Evolutionary conservation across 92 coral and sea anemone species (phyloP), one percentile per base, ranked within the genome.

Genomic region (Pocillopora meandrina): DNA sequence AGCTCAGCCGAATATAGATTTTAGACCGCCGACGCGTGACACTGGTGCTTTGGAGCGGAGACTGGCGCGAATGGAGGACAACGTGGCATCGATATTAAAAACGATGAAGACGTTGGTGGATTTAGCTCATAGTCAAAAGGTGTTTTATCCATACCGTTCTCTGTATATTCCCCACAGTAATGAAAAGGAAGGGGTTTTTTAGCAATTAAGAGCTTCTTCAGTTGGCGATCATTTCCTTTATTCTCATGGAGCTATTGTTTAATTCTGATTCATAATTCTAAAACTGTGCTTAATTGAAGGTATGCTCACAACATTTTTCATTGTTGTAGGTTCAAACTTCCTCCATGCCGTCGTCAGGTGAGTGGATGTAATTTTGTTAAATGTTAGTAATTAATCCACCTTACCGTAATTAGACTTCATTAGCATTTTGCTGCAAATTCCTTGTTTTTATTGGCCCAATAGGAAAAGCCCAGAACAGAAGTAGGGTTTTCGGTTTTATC

Each of bases 41-140:
- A 2, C 56, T 2, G 90, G 78, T 56, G 74, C 78, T 31, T 59
- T 71, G 13, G 95, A 90, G 56, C 83, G 89, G 23, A 86, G 95
- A 83, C 81, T 94, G 65, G 93, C 85, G 12, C 88, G 95, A 64
- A 82, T 94, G 85, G 98, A 94, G 71, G 89, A 80, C 33, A 86
- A 92, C 84, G 71, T 94, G 64, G 75, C 87, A 19, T 59, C 87
- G 49, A 87, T 88, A 16, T 56, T 81, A 9, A 91, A 94, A 56
- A 84, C 91, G 55, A 78, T 94, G 80, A 82, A 82, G 80, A 87
- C 92, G 18, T 75, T 94, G 72, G 77, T 94, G 72, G 85, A 86
- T 31, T 33, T 94, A 11, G 91, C 92, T 58, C 84, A 92, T 86
- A 82, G 76, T 56, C 76, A 81, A 31, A 83, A 65, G 90, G 92